Base-by-base conservation (phyloP, 1,140 invertebrate genomes). In the Drosophila bifasciata region DNA sequence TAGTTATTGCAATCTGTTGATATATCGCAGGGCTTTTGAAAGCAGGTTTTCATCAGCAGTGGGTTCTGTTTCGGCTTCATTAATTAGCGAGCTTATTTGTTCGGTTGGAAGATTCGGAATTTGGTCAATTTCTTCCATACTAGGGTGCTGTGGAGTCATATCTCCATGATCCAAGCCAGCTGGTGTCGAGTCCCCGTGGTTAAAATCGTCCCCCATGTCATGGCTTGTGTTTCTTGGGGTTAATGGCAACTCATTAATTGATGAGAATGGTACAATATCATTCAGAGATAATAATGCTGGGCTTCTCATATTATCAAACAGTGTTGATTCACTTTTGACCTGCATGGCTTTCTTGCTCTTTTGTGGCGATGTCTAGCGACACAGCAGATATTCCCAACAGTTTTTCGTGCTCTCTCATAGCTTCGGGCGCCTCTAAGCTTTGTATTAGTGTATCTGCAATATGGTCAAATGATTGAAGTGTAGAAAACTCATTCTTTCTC, bases 1-100 rank as follows among this genome's bases (percentile, higher is more conserved):
- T 97, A 97, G 91, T 97, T 96, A 57, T 93, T 93, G 95, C 95
- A 96, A 52, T 95, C 95, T 6, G 95, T 95, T 1, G 93, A 93
- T 9, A 94, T 93, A 86, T 94, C 92, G 83, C 94, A 94, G 2
- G 94, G 48, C 17, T 75, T 78, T 39, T 68, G 78, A 32, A 77
- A 74, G 45, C 50, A 66, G 15, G 63, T 61, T 6, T n/a, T 46
- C 74, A 41, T 60, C 66, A 5, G 57, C 17, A 15, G 49, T 52
- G 7, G 71, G 48, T 44, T 50, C 61, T 2, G 57, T 49, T 40
- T 61, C 76, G 8, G 77, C 72, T 43, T 89, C 91, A 67, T 91
- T 90, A 1, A 91, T 60, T 45, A 91, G 90, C 5, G 83, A 90
- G 48, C 72, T 79, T 16, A 92, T 90, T 66, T 92, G 92, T 59